Evolutionary conservation across 2,797 vertebrate genomes (phyloP), one percentile per base, ranked within the genome.

Genomic region (Mus caroli): DNA sequence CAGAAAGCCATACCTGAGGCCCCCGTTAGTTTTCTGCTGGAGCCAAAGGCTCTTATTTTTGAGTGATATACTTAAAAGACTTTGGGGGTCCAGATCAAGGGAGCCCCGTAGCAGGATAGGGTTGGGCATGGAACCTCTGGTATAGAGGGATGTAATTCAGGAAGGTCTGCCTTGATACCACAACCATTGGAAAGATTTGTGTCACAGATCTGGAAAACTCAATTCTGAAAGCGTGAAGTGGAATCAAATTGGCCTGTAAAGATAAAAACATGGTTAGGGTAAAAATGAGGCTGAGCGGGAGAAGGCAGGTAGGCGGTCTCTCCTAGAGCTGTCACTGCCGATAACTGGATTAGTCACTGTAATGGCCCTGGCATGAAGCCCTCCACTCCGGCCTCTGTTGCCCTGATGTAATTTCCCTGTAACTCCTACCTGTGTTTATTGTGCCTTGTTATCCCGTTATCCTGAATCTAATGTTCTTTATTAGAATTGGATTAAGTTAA

Each of bases 401-500:
- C 46, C 78, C n/a, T 3, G 7, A 88, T 77, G 84, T 69, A 80
- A 92, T 93, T 83, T 88, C 92, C 90, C 96, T 86, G 54, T 26
- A 86, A 79, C 78, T 73, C 1, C 6, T 40, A 92, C 80, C 94
- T 88, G 84, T 95, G 64, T 95, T 94, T 86, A 90, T 90, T 34
- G 89, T 43, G 20, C 10, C 3, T 78, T 11, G 31, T 95, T 94
- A 92, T 87, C 93, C 54, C 2, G 8, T 73, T 73, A 87, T 11
- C 50, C 34, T 9, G 17, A 1, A 12, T 82, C 67, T n/a, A 24
- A 43, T 37, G 73, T 28, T 76, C 56, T 89, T 94, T 91, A 90
- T 96, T 88, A 95, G 67, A 71, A 82, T 34, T 73, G 76, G 54
- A 96, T 97, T 93, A 91, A 93, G 86, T 94, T 96, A 97, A 96